These are phyloP conservation scores for Temnothorax rugatulus DNA, from an alignment of 2,888 invertebrate genomes.

Conservation along the genomic window DNA sequence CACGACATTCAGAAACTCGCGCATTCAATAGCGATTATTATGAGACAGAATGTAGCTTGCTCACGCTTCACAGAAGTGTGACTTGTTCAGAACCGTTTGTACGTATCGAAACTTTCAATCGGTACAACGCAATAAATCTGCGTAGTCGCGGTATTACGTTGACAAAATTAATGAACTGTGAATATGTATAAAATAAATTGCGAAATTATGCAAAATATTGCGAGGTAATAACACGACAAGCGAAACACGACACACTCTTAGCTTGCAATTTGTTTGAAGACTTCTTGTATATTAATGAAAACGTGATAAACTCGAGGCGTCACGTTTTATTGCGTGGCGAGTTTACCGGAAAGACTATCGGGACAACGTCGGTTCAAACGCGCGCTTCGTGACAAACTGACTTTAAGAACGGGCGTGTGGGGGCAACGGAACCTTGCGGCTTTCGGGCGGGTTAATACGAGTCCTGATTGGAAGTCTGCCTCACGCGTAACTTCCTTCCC, in stretches of 20 bases:
- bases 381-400: conserved; percentile 78
- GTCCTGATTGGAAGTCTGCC: conserved; percentile 67
- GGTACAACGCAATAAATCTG: not conserved
- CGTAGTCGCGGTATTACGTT: not conserved
- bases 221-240: not conserved
- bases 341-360: conserved; percentile 47
- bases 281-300: not conserved
- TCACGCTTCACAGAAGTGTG: conserved; percentile 6
- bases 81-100: conserved; percentile 11
- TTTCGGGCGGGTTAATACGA: conserved; percentile 67
- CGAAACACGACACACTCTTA: not conserved
- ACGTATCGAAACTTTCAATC: conserved; percentile 14
- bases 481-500: conserved; percentile 52
- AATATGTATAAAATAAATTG: conserved; percentile 34
- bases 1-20: conserved; percentile 8
- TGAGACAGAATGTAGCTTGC: not conserved
- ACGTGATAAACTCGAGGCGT: not conserved
- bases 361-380: conserved; percentile 73
- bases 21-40: conserved; percentile 24
- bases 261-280: not conserved
- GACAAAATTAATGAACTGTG: conserved; percentile 9
- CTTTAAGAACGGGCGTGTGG: conserved; percentile 64
- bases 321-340: not conserved
- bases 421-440: conserved; percentile 63
- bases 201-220: conserved; percentile 27